A percentile compares a stretch with the other conserved stretches of the same genome.
Conservation (phyloP, 2,113 vertebrate species). For the Pleuronectes platessa region DNA sequence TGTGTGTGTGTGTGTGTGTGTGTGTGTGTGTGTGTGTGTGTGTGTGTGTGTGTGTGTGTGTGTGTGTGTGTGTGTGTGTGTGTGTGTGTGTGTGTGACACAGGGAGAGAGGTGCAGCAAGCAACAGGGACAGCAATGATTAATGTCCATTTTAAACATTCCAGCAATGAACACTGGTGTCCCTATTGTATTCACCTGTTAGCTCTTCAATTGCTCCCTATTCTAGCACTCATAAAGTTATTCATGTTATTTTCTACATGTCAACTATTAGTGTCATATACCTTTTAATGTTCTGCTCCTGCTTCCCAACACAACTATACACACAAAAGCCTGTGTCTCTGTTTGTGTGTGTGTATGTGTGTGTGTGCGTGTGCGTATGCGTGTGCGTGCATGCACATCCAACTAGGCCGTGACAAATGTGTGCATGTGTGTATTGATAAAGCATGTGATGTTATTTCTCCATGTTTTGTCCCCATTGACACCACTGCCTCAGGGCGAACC, state of each 20-base stretch:
- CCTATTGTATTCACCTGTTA: constrained; percentile 18
- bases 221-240: constrained; percentile 6
- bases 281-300: neutral
- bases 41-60: constrained; percentile 33
- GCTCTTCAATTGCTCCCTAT: neutral
- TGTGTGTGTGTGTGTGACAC: constrained; percentile 3
- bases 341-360: too few species aligned
- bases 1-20: neutral
- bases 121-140: constrained; percentile 53
- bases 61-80: constrained; percentile 44
- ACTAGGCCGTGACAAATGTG: neutral
- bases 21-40: constrained; percentile 31
- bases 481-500: constrained; percentile 30
- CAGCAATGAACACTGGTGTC: constrained; percentile 43
- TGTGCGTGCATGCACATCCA: neutral
- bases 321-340: too few species aligned
- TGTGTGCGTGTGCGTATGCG: too few species aligned
- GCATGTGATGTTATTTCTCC: constrained; percentile 13
- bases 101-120: constrained; percentile 23
- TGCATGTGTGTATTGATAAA: constrained; percentile 12
- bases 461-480: constrained; percentile 25
- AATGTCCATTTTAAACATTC: constrained; percentile 60
- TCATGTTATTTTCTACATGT: constrained; percentile 2
- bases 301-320: too few species aligned
- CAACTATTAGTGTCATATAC: constrained; percentile 1